Evolutionary conservation across 2,113 vertebrate species (phyloP), one percentile per base, ranked within the genome.

Genomic region (Plecotus auritus): DNA sequence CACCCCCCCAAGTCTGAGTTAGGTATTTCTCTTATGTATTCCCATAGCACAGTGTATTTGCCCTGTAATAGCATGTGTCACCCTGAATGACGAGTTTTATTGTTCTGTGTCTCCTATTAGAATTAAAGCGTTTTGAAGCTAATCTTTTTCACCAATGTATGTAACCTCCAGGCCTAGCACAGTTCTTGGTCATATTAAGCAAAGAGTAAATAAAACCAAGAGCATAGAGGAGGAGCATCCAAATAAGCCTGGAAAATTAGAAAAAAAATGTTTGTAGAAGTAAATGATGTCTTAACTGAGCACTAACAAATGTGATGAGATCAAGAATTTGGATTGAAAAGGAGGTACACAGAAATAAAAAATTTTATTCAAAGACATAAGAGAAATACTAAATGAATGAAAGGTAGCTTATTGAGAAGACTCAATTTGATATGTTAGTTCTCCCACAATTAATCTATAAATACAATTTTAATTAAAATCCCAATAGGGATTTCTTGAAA

Each of bases 1-100:
- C 37, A 89, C 86, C 72, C 77, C 77, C 77, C 80, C 42, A 95
- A 92, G 45, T 94, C 78, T 97, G 89, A 97, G 76, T 96, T 97
- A 86, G 78, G n/a, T 96, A 91, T 94, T 96, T 97, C 83, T 94
- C 89, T 93, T 90, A 82, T 22, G 22, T 92, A 91, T 92, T 93
- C 88, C 85, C 91, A 88, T 45, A 95, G 61, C 37, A 78, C 61
- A 94, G 40, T 92, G 20, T 91, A 64, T 42, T 28, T 93, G 12
- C 66, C 66, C 16, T 64, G 1, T 91, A 85, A 69, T 85, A 83
- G 42, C 37, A 90, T 42, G 51, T 59, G 23, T 54, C 42, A 70
- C 26, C 76, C 30, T 77, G 66, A 93, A 67, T 90, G 81, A 51
- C 20, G 89, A 73, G 10, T 76, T 90, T 87, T 84, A 26, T 85